Evolutionary conservation across 2,888 invertebrate species (phyloP).

Genomic region (Plemyria rubiginata): DNA sequence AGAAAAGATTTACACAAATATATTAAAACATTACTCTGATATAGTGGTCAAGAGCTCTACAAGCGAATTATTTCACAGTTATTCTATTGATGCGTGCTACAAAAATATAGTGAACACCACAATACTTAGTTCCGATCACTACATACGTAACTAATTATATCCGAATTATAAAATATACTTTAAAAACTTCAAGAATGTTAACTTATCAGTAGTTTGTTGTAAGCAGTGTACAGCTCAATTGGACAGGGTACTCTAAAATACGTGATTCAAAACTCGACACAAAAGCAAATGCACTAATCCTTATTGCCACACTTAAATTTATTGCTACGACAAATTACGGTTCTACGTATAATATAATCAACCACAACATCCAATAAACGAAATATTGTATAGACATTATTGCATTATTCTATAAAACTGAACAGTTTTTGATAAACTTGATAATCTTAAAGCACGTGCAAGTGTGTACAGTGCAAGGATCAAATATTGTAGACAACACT

Average conservation of each 20-base stretch:
- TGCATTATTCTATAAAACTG: conserved; percentile 69
- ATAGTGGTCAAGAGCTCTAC: conserved; percentile 18
- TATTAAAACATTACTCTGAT: conserved; percentile 2
- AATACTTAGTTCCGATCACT: conserved; percentile 60
- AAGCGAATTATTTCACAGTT: conserved; percentile 13
- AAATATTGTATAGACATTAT: conserved; percentile 77
- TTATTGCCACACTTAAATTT: conserved; percentile 83
- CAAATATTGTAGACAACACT: conserved; percentile 55
- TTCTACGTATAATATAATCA: conserved; percentile 73
- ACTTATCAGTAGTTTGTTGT: conserved; percentile 70
- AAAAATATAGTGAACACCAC: conserved; percentile 51
- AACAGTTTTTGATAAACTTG: conserved; percentile 54
- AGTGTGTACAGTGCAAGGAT: conserved; percentile 67
- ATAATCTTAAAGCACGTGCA: conserved; percentile 50
- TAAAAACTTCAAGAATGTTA: conserved; percentile 77
- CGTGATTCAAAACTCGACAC: conserved; percentile 65
- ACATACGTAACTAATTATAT: conserved; percentile 67
- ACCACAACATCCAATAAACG: conserved; percentile 80
- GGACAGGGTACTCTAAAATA: conserved; percentile 61
- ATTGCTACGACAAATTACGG: conserved; percentile 80
- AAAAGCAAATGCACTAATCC: conserved; percentile 79
- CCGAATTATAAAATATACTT: conserved; percentile 76
- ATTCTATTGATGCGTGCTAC: conserved; percentile 37
- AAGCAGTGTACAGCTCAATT: conserved; percentile 79
- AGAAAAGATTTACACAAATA: conserved; percentile 16